Base-by-base conservation (phyloP, 2,888 invertebrate genomes). In the Tinea trinotella region DNA sequence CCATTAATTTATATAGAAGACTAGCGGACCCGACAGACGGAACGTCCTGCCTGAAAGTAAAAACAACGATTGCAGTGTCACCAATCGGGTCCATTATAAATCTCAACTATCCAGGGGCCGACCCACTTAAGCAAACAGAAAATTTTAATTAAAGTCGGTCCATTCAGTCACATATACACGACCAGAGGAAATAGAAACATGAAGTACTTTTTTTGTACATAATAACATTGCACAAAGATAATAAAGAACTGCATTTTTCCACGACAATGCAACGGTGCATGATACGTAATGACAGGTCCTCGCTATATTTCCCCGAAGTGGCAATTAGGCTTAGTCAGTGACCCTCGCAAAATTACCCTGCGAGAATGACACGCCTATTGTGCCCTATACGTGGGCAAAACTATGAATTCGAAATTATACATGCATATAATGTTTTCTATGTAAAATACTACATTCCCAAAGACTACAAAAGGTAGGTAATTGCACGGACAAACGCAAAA, bases 321-420 rank as follows among this genome's bases (percentile, higher is more conserved):
- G 60, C 64, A 73, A 74, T 72, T 70, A 71, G 68, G 64, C 59
- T 64, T 66, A 65, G 67, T 62, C 58, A 54, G 64, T 57, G 60
- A 62, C 59, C 60, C 48, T 56, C 63, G 63, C 64, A 62, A 63
- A 68, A 70, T 65, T 67, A 68, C 59, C 62, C 60, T 64, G 60
- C 63, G 54, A 64, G 65, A 62, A 61, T 20, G 5, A n/a, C 49
- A 48, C 48, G 48, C 18, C 48, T 2, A 57, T 55, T 53, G 20
- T 57, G 52, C 54, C 54, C 50, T 54, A 30, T 10, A n/a, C n/a
- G 7, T 7, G 30, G 30, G 2, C 30, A 7, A n/a, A 55, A 56
- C 55, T 54, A 44, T 49, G 52, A 48, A 44, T 7, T 30, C 30
- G 30, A 13, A 40, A 40, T 40, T 40, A 4, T 4, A n/a, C n/a